These are phyloP conservation scores for Anoplopoma fimbria DNA, from an alignment of 2,113 vertebrate genomes.

Conservation along the genomic window DNA sequence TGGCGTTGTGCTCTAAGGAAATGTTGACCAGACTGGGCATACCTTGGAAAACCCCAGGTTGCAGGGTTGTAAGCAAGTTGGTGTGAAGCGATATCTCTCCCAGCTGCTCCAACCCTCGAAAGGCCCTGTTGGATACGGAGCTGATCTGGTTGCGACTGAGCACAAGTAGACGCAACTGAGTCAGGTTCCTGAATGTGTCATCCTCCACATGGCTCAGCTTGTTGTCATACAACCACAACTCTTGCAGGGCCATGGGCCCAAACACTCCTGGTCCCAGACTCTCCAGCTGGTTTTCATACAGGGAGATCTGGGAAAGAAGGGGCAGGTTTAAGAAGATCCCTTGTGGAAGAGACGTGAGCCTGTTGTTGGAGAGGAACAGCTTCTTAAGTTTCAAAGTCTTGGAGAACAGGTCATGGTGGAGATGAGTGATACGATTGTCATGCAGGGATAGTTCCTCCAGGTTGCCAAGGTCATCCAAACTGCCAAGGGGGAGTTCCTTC, in stretches of 20 bases:
- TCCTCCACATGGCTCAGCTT: conserved; percentile 84
- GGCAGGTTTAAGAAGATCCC: conserved; percentile 88
- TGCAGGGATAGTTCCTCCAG: conserved; percentile 90
- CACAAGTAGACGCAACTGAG: conserved; percentile 86
- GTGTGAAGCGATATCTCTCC: conserved; percentile 91
- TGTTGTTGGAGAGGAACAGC: conserved; percentile 91
- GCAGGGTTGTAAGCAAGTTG: conserved; percentile 84
- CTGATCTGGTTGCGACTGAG: conserved; percentile 90
- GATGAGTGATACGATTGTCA: conserved; percentile 86
- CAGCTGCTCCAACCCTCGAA: conserved; percentile 86
- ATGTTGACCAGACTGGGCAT: conserved; percentile 88
- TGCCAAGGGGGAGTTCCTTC: conserved; percentile 80
- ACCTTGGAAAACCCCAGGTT: conserved; percentile 80
- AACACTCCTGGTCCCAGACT: conserved; percentile 85
- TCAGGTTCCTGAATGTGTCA: conserved; percentile 88
- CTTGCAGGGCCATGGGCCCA: conserved; percentile 84
- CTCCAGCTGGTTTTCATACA: conserved; percentile 88
- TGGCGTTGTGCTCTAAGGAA: conserved; percentile 90
- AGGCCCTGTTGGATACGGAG: conserved; percentile 81
- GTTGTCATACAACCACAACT: conserved; percentile 95
- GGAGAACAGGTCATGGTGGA: conserved; percentile 85
- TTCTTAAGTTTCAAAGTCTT: conserved; percentile 86
- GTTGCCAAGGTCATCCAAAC: conserved; percentile 84
- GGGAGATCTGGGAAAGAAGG: conserved; percentile 85
- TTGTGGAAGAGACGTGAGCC: conserved; percentile 82